Conservation (phyloP, 2,888 invertebrate species). For the Watsonalla cultraria region DNA sequence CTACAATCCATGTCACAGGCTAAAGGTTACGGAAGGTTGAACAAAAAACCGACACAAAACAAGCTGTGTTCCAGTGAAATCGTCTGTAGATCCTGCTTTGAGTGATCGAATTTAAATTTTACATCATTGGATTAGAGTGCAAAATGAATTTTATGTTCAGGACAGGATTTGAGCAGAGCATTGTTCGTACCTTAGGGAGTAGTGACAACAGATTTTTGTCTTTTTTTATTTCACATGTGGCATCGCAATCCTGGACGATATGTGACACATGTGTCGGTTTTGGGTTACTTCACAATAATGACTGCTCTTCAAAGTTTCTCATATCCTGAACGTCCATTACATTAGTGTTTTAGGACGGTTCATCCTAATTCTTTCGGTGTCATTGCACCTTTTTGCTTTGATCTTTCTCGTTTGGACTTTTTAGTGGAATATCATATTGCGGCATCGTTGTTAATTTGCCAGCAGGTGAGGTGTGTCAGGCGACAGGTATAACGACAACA, state of each 20-base stretch:
- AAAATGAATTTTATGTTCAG: slow-evolving; percentile 29
- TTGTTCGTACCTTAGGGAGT: slow-evolving; percentile 75
- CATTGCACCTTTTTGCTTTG: slow-evolving; percentile 60
- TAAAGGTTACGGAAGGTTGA: slow-evolving; percentile 76
- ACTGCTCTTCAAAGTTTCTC: slow-evolving; percentile 70
- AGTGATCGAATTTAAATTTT: slow-evolving; percentile 35
- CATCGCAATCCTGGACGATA: slow-evolving; percentile 77
- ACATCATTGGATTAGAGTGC: slow-evolving; percentile 33
- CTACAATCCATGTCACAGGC: slow-evolving; percentile 77
- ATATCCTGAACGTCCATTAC: slow-evolving; percentile 57
- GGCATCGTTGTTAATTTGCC: slow-evolving; percentile 29
- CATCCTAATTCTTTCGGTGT: slow-evolving; percentile 46
- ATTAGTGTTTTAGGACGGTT: slow-evolving; percentile 47
- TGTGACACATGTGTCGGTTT: slow-evolving; percentile 77
- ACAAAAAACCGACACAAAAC: slow-evolving; percentile 70
- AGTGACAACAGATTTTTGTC: slow-evolving; percentile 76
- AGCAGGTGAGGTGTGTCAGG: slow-evolving; percentile 53
- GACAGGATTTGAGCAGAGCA: slow-evolving; percentile 47
- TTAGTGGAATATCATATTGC: slow-evolving; percentile 54
- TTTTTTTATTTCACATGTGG: slow-evolving; percentile 74
- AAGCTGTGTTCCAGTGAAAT: slow-evolving; percentile 55
- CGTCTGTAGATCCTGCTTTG: slow-evolving; percentile 46
- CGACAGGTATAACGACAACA: slow-evolving; percentile 17
- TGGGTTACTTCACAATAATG: slow-evolving; percentile 72
- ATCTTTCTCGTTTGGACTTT: slow-evolving; percentile 52